Conservation (phyloP, 2,888 invertebrate species). For the Drosophila cracens region DNA sequence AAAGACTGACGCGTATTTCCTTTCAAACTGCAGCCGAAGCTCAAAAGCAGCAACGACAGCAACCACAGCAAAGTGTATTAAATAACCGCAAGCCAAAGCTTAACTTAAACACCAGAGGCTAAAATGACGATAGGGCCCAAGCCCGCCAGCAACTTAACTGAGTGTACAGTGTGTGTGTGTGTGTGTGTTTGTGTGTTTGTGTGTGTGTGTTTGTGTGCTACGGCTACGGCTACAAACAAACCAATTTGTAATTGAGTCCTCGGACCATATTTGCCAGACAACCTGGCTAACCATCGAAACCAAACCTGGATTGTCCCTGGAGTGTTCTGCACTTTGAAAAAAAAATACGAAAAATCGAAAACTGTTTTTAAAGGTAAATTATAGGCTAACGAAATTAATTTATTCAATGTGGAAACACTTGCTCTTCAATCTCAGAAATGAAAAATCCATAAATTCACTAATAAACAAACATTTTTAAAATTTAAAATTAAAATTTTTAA, state of each 20-base stretch:
- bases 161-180: conserved; percentile 10
- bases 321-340: neutral
- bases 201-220: neutral
- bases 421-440: neutral
- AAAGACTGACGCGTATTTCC: conserved; percentile 41
- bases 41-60: conserved; percentile 7
- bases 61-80: conserved; percentile 70
- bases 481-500: too few species aligned
- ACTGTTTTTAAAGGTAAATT: neutral
- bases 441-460: neutral
- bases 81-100: conserved; percentile 75
- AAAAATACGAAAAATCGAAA: neutral
- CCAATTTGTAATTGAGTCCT: conserved; percentile 75
- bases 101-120: conserved; percentile 51
- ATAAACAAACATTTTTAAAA: too few species aligned
- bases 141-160: conserved; percentile 29
- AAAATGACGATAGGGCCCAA: conserved; percentile 45
- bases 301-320: neutral
- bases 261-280: conserved; percentile 33
- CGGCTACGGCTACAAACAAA: conserved; percentile 44
- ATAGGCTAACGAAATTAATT: neutral
- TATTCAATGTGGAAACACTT: neutral
- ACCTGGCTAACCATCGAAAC: conserved; percentile 12
- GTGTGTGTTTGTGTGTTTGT: neutral
- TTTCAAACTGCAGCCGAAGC: conserved; percentile 38